A percentile compares a stretch with the other conserved stretches of the same genome.
phyloP scores from a whole-genome alignment of 2,797 vertebrate genomes.

The Mycteria americana region DNA sequence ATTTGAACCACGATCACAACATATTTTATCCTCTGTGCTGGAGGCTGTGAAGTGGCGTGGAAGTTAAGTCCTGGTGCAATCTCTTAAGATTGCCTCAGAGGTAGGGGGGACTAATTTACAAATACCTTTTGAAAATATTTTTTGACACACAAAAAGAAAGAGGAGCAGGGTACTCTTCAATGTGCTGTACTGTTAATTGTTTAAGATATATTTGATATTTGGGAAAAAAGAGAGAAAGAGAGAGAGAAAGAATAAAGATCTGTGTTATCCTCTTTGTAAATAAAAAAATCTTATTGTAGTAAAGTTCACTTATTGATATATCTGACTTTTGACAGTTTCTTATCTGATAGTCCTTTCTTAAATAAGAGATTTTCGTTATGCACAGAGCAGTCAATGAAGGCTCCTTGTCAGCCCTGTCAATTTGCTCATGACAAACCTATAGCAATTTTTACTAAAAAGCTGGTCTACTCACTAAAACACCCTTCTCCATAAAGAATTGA shows the following conservation, averaged over 20 bases:
- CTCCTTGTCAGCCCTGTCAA: slow-evolving; percentile 4
- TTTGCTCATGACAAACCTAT: slow-evolving; percentile 14
- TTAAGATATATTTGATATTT: not conserved
- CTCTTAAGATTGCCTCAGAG: not conserved
- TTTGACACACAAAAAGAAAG: not conserved
- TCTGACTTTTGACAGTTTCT: slow-evolving; percentile 36
- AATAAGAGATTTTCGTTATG: slow-evolving; percentile 3
- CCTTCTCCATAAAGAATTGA: not conserved
- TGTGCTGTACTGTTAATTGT: not conserved
- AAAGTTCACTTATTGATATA: slow-evolving; percentile 46
- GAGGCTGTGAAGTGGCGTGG: not conserved
- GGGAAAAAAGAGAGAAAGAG: not conserved
- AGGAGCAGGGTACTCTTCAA: not conserved
- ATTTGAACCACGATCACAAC: slow-evolving; percentile 13
- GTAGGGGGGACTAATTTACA: not conserved
- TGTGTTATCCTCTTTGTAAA: not conserved
- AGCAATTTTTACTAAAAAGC: not conserved
- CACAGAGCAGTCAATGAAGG: not conserved
- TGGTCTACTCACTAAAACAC: not conserved
- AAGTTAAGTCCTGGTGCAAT: not conserved
- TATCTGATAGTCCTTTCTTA: not conserved
- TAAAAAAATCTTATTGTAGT: slow-evolving; percentile 13
- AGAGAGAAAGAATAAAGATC: not conserved
- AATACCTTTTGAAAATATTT: not conserved
- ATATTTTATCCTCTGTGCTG: not conserved